Percentiles rank a stretch among this genome's conserved stretches.
Evolutionary conservation across 37 sponge, comb jelly and placozoan species (phyloP).

Genomic region (Halisarca cf. caerulea): DNA sequence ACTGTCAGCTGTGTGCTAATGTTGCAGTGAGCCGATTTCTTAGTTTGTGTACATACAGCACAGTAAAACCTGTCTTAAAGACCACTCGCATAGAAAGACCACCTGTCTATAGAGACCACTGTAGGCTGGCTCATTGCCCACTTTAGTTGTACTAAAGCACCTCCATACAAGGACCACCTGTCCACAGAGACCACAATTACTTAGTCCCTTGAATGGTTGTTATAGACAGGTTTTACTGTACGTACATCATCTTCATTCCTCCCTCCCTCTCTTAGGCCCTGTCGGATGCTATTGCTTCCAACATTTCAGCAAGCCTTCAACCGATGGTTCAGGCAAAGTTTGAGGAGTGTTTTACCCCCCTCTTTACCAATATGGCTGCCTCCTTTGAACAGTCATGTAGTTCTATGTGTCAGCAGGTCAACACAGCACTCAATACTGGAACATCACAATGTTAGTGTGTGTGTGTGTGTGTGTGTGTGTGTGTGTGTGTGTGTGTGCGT

Average conservation of each 20-base stretch:
- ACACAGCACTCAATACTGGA: constrained; percentile 68
- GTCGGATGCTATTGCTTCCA: constrained; percentile 33
- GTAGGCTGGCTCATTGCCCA: too few relatives aligned
- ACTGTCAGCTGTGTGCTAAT: too few relatives aligned
- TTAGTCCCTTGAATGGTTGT: neutral
- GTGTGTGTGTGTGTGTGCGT: constrained; percentile 6
- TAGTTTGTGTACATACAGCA: too few relatives aligned
- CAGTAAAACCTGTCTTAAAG: too few relatives aligned
- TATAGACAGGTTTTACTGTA: neutral
- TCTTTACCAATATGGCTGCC: constrained; percentile 38
- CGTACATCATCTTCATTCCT: too few relatives aligned
- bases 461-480: constrained; percentile 6
- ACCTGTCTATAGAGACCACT: too few relatives aligned
- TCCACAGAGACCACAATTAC: neutral
- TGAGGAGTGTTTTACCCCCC: constrained; percentile 44
- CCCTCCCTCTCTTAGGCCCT: too few relatives aligned
- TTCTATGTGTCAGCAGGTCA: constrained; percentile 79
- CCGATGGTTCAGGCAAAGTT: constrained; percentile 12
- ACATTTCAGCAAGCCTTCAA: constrained; percentile 41
- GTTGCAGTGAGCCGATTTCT: too few relatives aligned
- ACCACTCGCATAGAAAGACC: too few relatives aligned
- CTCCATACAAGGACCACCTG: too few relatives aligned
- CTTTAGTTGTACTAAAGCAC: too few relatives aligned
- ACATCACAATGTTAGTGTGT: constrained; percentile 69
- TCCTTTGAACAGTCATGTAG: constrained; percentile 69